Base-by-base conservation (phyloP, 2,888 invertebrate species). In the Harpalus rufipes region DNA sequence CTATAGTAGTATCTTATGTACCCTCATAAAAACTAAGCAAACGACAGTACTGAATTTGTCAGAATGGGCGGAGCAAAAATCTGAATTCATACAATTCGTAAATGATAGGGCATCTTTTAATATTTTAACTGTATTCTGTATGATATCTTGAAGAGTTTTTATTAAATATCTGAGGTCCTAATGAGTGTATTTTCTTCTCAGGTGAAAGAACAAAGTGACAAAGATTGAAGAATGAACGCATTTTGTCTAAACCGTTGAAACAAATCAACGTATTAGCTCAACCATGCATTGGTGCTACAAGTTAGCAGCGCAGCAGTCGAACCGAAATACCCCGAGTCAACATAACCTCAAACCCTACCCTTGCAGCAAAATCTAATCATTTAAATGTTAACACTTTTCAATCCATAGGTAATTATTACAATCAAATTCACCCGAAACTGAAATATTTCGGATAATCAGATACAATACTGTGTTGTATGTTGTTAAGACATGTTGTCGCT, bases 251-350 rank as follows among this genome's bases (percentile, higher is more conserved):
- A 74, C 51, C 44, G 74, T 74, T 74, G 74, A 74, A 74, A 74
- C 51, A 16, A 74, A 51, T 74, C 74, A 21, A 74, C 74, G 44
- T 21, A 25, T 74, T 51, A 18, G 74, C 74, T 74, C 74, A 74
- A 74, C 44, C 74, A 41, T 74, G 74, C 44, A 74, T 74, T 74
- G 74, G 74, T 74, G 74, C 74, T 74, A 74, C 74, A 18, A 51
- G 51, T 18, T 74, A 51, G 74, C 18, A 74, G 74, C 74, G 74
- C 44, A 74, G 68, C 68, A 68, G 39, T 32, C 10, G 25, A 32
- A 32, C 32, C 32, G 32, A 32, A 32, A 32, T 32, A 32, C 14
- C 16, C 74, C 74, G 74, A 74, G 51, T 44, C 10, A 21, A 74
- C 41, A 74, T 51, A 74, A 44, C 18, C 18, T 74, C 10, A 16